Evolutionary conservation across 2,888 invertebrate species (phyloP).

Genomic region (Meteorus colon): DNA sequence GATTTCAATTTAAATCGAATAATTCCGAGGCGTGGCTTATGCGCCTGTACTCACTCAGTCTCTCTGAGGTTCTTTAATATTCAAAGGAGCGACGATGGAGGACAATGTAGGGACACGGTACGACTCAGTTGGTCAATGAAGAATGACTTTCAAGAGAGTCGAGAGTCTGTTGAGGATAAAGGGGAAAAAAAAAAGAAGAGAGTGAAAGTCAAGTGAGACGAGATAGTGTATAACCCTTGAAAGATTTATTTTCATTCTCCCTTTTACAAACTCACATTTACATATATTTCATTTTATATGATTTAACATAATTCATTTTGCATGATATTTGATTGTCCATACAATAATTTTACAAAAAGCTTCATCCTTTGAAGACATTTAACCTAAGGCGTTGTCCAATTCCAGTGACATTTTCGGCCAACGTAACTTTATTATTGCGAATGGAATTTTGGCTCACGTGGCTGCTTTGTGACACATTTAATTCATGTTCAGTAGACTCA

Average conservation of each 20-base stretch:
- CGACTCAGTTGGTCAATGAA: slow-evolving; percentile 52
- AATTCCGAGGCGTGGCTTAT: slow-evolving; percentile 53
- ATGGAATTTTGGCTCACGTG: too few relatives aligned
- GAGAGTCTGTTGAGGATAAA: slow-evolving; percentile 18
- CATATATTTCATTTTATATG: slow-evolving; percentile 1
- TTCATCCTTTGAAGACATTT: neutral
- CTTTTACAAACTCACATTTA: slow-evolving; percentile 20
- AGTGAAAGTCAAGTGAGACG: neutral
- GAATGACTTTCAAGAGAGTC: slow-evolving; percentile 51
- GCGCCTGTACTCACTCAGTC: slow-evolving; percentile 30
- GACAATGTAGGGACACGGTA: slow-evolving; percentile 37
- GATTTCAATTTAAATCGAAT: slow-evolving; percentile 59
- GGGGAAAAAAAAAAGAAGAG: slow-evolving; percentile 1
- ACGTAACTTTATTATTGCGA: too few relatives aligned
- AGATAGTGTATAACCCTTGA: neutral
- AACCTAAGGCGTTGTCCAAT: too few relatives aligned
- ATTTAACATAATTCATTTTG: neutral
- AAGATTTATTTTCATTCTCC: slow-evolving; percentile 39
- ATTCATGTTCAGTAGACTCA: too few relatives aligned
- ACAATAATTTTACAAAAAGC: neutral
- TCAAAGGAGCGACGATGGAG: slow-evolving; percentile 40
- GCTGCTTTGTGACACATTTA: too few relatives aligned
- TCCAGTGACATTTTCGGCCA: too few relatives aligned
- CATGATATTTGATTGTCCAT: neutral
- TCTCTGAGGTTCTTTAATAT: slow-evolving; percentile 46